phyloP scores from a whole-genome alignment of 1,140 invertebrate species.

The Drosophila sulfurigaster region DNA sequence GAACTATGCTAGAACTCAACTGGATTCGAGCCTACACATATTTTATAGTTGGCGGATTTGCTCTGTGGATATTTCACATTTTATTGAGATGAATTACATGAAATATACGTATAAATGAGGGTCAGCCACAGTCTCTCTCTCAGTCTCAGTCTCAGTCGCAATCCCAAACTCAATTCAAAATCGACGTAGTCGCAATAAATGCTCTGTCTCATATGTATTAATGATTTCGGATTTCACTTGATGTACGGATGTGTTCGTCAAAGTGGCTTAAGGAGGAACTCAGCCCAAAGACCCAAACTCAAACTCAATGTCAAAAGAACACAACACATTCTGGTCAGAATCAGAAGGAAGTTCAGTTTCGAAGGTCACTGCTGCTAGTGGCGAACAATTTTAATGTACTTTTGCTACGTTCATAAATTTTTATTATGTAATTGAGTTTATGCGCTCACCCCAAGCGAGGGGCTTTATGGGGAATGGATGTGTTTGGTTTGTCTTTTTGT shows the following conservation, averaged over 20 bases:
- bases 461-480: conserved; percentile 6
- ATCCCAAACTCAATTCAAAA: not conserved
- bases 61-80: conserved; percentile 66
- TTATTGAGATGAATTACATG: conserved; percentile 79
- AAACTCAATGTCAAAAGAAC: conserved; percentile 4
- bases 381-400: conserved; percentile 68
- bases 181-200: not conserved
- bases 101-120: conserved; percentile 64
- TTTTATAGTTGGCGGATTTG: conserved; percentile 67
- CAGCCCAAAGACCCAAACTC: conserved; percentile 39
- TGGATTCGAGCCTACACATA: conserved; percentile 30
- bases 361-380: conserved; percentile 19
- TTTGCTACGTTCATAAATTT: conserved; percentile 71
- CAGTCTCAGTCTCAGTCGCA: not conserved
- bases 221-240: conserved; percentile 73
- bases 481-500: not conserved
- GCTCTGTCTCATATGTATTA: conserved; percentile 59
- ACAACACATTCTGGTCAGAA: conserved; percentile 5
- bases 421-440: conserved; percentile 78
- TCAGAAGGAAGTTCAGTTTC: conserved; percentile 1
- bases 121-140: conserved; percentile 33
- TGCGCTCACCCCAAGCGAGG: conserved; percentile 18
- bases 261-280: conserved; percentile 43
- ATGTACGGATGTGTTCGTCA: conserved; percentile 64
- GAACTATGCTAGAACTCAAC: not conserved